A percentile compares a stretch with the other conserved stretches of the same genome.
Evolutionary conservation across 2,113 vertebrate genomes (phyloP).

Genomic region (Progne subis): DNA sequence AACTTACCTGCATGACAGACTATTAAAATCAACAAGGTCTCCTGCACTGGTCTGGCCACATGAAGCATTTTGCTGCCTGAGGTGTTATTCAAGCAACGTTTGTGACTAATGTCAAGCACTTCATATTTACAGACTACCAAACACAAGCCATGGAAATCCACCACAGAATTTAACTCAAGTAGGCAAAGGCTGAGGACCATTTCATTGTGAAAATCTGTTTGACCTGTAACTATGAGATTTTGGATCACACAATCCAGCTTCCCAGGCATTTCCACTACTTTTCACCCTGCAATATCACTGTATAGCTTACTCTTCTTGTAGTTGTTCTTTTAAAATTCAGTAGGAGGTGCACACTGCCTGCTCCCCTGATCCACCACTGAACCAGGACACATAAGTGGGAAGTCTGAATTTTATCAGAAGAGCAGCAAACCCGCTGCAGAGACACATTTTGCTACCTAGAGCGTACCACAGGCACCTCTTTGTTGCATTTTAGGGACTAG

Average conservation of each 20-base stretch:
- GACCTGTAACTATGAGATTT: not conserved
- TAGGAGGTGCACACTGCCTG: not conserved
- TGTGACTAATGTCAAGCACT: not conserved
- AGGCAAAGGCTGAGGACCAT: not conserved
- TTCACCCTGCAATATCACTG: not conserved
- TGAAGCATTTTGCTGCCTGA: not conserved
- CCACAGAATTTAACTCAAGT: not conserved
- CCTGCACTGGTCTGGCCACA: not conserved
- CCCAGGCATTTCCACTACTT: not conserved
- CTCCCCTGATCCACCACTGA: not conserved
- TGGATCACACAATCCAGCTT: not conserved
- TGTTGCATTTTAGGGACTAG: not conserved
- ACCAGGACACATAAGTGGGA: not conserved
- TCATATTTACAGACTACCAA: not conserved
- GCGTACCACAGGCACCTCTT: not conserved
- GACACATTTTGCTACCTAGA: not conserved
- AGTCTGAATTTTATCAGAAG: not conserved
- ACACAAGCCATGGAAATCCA: not conserved
- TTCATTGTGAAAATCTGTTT: not conserved
- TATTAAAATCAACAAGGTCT: not conserved
- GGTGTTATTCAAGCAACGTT: not conserved
- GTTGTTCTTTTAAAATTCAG: not conserved
- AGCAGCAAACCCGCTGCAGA: accelerated
- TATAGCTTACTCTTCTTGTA: not conserved
- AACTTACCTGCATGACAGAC: not conserved